Evolutionary conservation across 2,888 invertebrate genomes (phyloP).

Genomic region (Coelogynopora nodosa): DNA sequence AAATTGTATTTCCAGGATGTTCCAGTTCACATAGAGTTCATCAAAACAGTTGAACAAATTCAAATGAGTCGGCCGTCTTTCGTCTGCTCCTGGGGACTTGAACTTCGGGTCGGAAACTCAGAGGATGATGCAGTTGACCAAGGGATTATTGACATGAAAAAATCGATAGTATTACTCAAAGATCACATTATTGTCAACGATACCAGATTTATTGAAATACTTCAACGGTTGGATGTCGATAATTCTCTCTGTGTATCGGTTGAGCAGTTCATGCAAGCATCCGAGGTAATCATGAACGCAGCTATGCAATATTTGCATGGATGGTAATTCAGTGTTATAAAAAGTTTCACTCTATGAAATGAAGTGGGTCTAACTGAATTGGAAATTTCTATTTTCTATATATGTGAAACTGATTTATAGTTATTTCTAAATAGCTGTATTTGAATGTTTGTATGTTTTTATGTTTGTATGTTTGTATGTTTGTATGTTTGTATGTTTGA

Average conservation of each 20-base stretch:
- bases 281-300: background rate
- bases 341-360: no score
- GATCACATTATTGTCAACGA: slow-evolving; percentile 59
- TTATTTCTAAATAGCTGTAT: no score
- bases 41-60: slow-evolving; percentile 56
- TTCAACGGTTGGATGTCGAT: slow-evolving; percentile 53
- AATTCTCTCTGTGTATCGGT: background rate
- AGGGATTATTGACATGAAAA: slow-evolving; percentile 54
- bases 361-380: no score
- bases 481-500: no score
- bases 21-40: slow-evolving; percentile 59
- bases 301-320: no score
- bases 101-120: slow-evolving; percentile 58
- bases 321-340: no score
- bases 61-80: slow-evolving; percentile 52
- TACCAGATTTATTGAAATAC: slow-evolving; percentile 54
- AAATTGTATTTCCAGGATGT: slow-evolving; percentile 58
- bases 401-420: no score
- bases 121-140: slow-evolving; percentile 56
- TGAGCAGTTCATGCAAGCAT: slow-evolving; percentile 13
- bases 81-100: slow-evolving; percentile 52
- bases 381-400: no score
- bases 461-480: no score
- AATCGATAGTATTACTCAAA: slow-evolving; percentile 54
- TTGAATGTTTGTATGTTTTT: no score